A percentile compares a stretch with the other conserved stretches of the same genome.
Evolutionary conservation across 2,113 vertebrate genomes (phyloP).

Genomic region (Pica pica): DNA sequence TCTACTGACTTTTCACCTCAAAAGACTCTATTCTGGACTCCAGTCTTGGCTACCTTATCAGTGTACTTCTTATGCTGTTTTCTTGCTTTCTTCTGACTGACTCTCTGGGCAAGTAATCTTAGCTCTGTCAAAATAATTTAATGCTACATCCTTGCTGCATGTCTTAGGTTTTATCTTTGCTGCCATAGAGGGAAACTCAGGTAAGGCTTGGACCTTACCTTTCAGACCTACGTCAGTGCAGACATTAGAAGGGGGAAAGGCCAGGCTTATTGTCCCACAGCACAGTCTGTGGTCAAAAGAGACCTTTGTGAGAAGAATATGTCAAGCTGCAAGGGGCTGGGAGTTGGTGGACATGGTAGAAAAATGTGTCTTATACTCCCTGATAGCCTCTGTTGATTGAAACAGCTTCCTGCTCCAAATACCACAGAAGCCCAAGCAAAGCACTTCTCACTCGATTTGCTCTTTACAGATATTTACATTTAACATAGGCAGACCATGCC

Average conservation of each 20-base stretch:
- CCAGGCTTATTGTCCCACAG: neutral
- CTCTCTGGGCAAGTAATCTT: neutral
- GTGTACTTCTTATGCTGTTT: neutral
- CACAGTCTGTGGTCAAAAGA: neutral
- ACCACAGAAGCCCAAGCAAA: neutral
- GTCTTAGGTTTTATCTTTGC: constrained; percentile 3
- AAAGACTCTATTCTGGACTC: neutral
- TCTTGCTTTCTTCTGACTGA: neutral
- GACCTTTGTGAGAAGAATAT: neutral
- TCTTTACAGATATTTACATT: neutral
- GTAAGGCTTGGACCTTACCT: neutral
- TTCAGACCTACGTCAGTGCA: neutral
- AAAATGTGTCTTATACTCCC: neutral
- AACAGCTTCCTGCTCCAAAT: neutral
- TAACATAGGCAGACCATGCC: neutral
- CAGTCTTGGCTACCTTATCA: neutral
- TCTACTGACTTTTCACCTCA: neutral
- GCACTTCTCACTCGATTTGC: neutral
- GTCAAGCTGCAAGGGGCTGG: neutral
- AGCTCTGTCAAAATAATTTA: constrained; percentile 44
- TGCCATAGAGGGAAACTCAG: neutral
- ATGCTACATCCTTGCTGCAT: neutral
- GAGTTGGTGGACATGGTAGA: neutral
- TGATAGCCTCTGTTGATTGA: neutral
- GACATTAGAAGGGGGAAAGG: neutral